Base-by-base conservation (phyloP, 2,888 invertebrate species). In the Clistopyga incitator region DNA sequence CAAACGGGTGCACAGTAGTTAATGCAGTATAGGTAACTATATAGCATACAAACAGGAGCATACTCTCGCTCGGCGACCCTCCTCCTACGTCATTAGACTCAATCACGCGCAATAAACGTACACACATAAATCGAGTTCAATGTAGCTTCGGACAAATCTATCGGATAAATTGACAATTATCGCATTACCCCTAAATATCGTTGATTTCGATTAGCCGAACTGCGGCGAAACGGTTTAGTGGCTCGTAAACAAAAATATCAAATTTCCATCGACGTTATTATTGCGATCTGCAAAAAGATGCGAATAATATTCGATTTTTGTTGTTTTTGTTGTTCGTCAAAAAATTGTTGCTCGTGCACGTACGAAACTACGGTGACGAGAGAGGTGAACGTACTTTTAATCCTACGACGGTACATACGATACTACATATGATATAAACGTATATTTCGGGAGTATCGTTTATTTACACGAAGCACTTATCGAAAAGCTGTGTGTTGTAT, bases 381-480 rank as follows among this genome's bases (percentile, higher is more conserved):
- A 72, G 70, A 64, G 61, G 72, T 72, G 65, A 81, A 78, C 84
- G 84, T 45, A 84, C 70, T 75, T 81, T 72, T 38, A 64, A 75
- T 70, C 45, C 50, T 81, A 81, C 84, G 78, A 81, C 78, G 45
- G 56, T 84, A 75, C 64, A 18, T 64, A 64, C 64, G 64, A 64
- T 38, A 70, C 81, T 81, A 84, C 78, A 64, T 74, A 81, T 65
- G 83, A 81, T 84, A 75, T 59, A 81, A 84, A 81, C 81, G 74
- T 75, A 71, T 74, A 78, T 78, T 78, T 50, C 70, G 45, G 45
- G 81, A 81, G 56, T 67, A 42, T 67, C 56, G 52, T 77, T 84
- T 87, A 88, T 87, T 83, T 88, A 87, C 87, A 87, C 87, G 87
- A 87, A 88, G 88, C 88, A 86, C 86, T 87, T 84, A 83, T 88